Base-by-base conservation (phyloP, 2,888 invertebrate genomes). In the Pandemis heparana region DNA sequence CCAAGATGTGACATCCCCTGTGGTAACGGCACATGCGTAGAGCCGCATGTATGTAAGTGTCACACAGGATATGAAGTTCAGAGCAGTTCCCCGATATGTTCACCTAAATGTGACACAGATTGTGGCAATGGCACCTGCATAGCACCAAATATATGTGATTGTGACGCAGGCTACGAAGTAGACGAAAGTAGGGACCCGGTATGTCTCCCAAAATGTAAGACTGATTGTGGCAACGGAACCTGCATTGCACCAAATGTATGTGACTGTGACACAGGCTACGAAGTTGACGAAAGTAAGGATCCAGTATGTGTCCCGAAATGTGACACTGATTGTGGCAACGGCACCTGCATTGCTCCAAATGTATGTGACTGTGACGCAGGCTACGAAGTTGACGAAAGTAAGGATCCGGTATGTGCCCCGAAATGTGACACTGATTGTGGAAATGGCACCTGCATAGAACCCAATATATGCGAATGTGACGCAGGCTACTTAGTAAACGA, bases 31-130 rank as follows among this genome's bases (percentile, higher is more conserved):
- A 79, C 77, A 0, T 95, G 95, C 77, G 81, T 89, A 0, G 91
- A 90, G 0, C 95, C 95, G 0, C 89, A 94, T 62, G 87, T 83
- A 0, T 95, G 95, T 75, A 77, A 88, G 74, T 95, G 95, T 76
- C 81, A 88, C 10, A 79, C 83, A 0, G 95, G 94, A 2, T 95
- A 90, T n/a, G 12, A 8, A 10, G 5, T 6, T 3, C 38, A 14
- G 8, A 16, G 41, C 16, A 64, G 38, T 65, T 75, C 70, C 43
- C 61, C 71, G 8, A 10, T 73, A 75, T 76, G 70, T 71, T 63
- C 66, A 41, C 78, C 79, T 16, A 23, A 70, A 59, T 80, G 80
- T 70, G 16, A 16, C 8, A 18, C 48, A 9, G 7, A 5, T 0
- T 81, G 81, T 59, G 65, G 60, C 0, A 75, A 81, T 60, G 77